Evolutionary conservation across 2,888 invertebrate species (phyloP).

Genomic region (Calephelis perditalis): DNA sequence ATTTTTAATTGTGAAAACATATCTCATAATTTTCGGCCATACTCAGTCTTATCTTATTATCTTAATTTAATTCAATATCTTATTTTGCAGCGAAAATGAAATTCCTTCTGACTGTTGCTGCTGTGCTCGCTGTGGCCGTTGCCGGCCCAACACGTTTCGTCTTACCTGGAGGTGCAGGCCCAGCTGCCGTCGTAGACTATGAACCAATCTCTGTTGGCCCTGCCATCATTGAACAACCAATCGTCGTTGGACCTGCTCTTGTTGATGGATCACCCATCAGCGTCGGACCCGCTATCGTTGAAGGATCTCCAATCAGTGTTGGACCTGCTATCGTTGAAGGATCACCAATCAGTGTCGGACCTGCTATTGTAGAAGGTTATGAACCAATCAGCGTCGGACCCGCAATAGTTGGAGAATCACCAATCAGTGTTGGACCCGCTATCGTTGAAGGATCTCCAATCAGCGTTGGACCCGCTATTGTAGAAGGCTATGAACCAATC

Average conservation of each 20-base stretch:
- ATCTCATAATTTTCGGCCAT: too few species aligned
- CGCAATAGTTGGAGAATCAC: too few species aligned
- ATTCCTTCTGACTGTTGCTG: conserved; percentile 12
- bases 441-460: conserved; percentile 23
- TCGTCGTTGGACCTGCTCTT: conserved; percentile 28
- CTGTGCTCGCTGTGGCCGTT: neutral
- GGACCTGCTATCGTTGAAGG: too few species aligned
- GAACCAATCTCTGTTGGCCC: conserved; percentile 33
- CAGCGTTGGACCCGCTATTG: conserved; percentile 12
- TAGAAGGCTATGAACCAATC: conserved; percentile 26
- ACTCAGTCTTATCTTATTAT: too few species aligned
- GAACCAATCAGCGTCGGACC: conserved; percentile 17
- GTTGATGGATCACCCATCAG: conserved; percentile 30
- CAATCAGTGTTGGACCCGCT: conserved; percentile 2
- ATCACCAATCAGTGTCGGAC: too few species aligned
- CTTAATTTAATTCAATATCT: too few species aligned
- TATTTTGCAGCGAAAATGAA: conserved; percentile 10
- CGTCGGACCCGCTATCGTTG: too few species aligned
- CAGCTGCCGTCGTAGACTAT: conserved; percentile 19
- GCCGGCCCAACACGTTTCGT: conserved; percentile 1
- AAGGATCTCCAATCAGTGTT: too few species aligned
- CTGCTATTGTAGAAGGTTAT: conserved; percentile 24
- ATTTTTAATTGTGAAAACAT: too few species aligned
- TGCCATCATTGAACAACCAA: conserved; percentile 20
- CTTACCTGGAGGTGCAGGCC: conserved; percentile 1